These are phyloP conservation scores for Leptonema lineaticorne DNA, from an alignment of 1,140 invertebrate genomes.

Conservation along the genomic window DNA sequence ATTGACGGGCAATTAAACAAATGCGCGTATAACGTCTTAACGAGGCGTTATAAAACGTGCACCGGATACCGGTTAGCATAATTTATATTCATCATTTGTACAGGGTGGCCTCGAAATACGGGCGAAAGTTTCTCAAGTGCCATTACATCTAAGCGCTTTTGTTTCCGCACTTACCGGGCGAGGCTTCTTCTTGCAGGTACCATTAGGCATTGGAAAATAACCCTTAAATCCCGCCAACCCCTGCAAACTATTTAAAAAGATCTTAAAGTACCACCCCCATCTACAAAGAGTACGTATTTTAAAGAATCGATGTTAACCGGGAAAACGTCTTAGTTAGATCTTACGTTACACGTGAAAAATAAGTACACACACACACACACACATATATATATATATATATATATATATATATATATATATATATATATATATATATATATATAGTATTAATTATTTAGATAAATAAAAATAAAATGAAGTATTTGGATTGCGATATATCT, in stretches of 20 bases:
- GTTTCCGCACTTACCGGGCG: slow-evolving; percentile 13
- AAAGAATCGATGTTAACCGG: no score
- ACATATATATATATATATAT: no score
- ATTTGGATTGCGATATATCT: neutral
- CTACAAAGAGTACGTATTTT: no score
- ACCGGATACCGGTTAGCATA: neutral
- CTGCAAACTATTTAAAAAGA: slow-evolving; percentile 11
- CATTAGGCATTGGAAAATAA: slow-evolving; percentile 13
- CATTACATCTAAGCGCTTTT: slow-evolving; percentile 28
- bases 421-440: no score
- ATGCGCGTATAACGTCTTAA: neutral
- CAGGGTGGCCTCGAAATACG: slow-evolving; percentile 1
- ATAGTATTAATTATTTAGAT: no score
- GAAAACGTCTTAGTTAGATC: no score
- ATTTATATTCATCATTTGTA: slow-evolving; percentile 30
- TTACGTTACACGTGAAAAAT: neutral
- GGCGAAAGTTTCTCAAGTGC: slow-evolving; percentile 22
- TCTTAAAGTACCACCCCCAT: slow-evolving; percentile 1
- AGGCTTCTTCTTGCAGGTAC: neutral
- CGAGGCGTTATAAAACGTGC: slow-evolving; percentile 1
- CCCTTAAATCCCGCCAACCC: no score
- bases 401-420: no score
- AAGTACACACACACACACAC: neutral
- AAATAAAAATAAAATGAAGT: no score
- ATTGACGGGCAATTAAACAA: neutral